These are phyloP conservation scores for Gallirallus australis DNA, from an alignment of 2,797 vertebrate genomes.

Conservation along the genomic window DNA sequence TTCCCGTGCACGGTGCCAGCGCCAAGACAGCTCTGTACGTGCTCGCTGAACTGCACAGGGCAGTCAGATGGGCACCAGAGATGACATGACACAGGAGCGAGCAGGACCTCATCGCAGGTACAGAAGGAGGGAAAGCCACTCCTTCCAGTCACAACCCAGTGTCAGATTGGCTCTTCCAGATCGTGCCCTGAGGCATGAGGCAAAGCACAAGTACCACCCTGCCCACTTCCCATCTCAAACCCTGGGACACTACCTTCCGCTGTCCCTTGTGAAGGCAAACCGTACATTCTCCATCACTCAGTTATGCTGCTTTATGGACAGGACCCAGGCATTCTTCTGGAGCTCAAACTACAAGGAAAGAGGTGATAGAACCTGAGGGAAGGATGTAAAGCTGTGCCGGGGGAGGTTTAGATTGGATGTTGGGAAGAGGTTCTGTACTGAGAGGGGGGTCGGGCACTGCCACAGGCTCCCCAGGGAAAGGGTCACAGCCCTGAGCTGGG, in stretches of 20 bases:
- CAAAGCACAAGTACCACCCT: neutral
- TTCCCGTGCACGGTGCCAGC: neutral
- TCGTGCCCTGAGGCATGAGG: neutral
- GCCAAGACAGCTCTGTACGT: fast-evolving
- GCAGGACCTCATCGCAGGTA: neutral
- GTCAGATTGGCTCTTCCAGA: neutral
- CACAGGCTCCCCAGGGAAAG: too few relatives aligned
- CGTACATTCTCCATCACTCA: neutral
- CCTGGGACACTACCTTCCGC: neutral
- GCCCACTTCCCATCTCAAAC: neutral
- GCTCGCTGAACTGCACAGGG: neutral
- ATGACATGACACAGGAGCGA: neutral
- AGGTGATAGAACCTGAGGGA: too few relatives aligned
- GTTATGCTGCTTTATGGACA: neutral
- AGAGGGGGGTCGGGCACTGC: too few relatives aligned
- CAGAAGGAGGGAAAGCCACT: neutral
- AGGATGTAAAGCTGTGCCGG: too few relatives aligned
- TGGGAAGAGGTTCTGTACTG: too few relatives aligned
- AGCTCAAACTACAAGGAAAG: neutral
- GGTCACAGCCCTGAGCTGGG: too few relatives aligned
- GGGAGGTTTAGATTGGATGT: too few relatives aligned
- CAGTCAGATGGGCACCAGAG: neutral
- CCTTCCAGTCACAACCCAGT: neutral
- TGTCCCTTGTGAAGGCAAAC: neutral
- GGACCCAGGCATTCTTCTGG: neutral